Percentiles rank a stretch among this genome's conserved stretches.
These are phyloP conservation scores for Scolopax rusticola DNA, from an alignment of 2,797 vertebrate genomes.

Conservation along the genomic window DNA sequence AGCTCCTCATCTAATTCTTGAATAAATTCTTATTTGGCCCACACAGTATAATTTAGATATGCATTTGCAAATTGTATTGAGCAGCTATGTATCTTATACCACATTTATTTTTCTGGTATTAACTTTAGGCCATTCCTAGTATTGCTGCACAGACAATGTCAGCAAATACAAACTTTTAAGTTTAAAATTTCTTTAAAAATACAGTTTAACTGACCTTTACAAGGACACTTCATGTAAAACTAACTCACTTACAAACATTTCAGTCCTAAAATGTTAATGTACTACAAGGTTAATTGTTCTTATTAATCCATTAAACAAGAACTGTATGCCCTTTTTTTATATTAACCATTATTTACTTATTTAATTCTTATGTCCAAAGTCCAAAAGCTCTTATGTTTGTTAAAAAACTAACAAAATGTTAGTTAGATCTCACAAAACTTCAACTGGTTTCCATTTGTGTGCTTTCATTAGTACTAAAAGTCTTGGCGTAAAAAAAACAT, in stretches of 20 bases:
- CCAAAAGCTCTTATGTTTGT: conserved; percentile 31
- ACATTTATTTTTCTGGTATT: background rate
- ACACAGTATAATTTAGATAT: background rate
- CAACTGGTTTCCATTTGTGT: background rate
- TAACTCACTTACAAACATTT: conserved; percentile 38
- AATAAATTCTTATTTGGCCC: background rate
- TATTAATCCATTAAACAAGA: conserved; percentile 68
- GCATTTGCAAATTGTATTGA: background rate
- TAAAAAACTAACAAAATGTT: conserved; percentile 29
- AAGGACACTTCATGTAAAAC: conserved; percentile 50
- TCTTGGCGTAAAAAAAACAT: background rate
- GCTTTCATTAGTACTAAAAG: background rate
- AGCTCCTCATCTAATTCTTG: background rate
- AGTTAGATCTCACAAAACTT: conserved; percentile 4
- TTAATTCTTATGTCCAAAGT: conserved; percentile 28
- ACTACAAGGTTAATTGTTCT: conserved; percentile 60
- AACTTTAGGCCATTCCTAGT: background rate
- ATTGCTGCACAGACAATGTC: background rate
- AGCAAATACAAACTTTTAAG: background rate
- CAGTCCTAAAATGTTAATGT: conserved; percentile 62
- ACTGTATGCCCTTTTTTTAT: conserved; percentile 54
- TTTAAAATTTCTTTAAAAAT: conserved; percentile 26
- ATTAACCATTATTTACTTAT: conserved; percentile 61
- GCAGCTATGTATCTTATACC: background rate
- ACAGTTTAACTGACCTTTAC: conserved; percentile 31